A percentile compares a stretch with the other conserved stretches of the same genome.
phyloP scores from a whole-genome alignment of 2,888 invertebrate species.

The Leptopterna dolabrata region DNA sequence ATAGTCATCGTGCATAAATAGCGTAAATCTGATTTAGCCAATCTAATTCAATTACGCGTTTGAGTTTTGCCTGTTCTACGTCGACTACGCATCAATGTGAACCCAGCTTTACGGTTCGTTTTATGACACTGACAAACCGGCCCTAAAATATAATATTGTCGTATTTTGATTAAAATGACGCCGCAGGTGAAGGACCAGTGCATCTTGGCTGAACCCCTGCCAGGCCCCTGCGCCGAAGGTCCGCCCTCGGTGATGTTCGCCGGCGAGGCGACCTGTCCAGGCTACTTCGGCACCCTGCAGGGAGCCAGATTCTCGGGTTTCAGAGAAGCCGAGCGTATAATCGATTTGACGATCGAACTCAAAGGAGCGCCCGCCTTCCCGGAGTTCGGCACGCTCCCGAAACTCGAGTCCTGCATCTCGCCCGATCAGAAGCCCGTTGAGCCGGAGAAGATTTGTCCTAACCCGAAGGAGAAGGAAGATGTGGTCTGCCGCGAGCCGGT shows the following conservation, averaged over 20 bases:
- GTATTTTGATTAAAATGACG: too few relatives aligned
- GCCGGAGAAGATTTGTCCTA: neutral
- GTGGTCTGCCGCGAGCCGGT: neutral
- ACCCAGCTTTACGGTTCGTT: too few relatives aligned
- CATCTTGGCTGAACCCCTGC: conserved; percentile 75
- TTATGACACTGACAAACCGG: too few relatives aligned
- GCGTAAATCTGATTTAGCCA: too few relatives aligned
- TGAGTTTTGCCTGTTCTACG: too few relatives aligned
- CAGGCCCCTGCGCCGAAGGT: conserved; percentile 49
- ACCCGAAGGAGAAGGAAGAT: neutral
- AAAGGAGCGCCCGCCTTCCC: conserved; percentile 20
- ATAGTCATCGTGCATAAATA: too few relatives aligned
- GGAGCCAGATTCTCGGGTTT: conserved; percentile 84
- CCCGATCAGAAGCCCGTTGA: neutral
- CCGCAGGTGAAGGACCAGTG: conserved; percentile 75
- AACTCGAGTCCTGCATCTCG: conserved; percentile 1
- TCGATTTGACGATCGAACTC: conserved; percentile 49
- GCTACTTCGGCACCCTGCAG: conserved; percentile 82
- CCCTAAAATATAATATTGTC: too few relatives aligned
- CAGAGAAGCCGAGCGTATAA: conserved; percentile 80
- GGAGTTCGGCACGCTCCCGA: neutral
- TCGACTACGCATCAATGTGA: too few relatives aligned
- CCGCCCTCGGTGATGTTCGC: conserved; percentile 74
- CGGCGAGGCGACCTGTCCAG: conserved; percentile 85
- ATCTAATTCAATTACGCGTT: too few relatives aligned